A percentile compares a stretch with the other conserved stretches of the same genome.
Evolutionary conservation across 1,140 invertebrate species (phyloP).

Genomic region (Neodiprion lecontei): DNA sequence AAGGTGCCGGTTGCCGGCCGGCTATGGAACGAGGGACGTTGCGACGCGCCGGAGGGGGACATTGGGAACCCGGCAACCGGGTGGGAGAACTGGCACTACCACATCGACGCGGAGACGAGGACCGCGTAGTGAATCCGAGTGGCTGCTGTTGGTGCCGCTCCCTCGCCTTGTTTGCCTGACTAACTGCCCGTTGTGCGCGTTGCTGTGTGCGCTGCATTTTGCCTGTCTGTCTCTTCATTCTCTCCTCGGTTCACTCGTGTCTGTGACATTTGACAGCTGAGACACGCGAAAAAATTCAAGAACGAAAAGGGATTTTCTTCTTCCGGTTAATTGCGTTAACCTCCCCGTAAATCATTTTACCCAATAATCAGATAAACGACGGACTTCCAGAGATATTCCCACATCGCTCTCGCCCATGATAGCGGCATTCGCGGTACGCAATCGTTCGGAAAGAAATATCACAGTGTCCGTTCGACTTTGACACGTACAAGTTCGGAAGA

Average conservation of each 20-base stretch:
- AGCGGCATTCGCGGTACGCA: no score
- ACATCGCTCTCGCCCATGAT: no score
- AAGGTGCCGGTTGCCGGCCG: constrained; percentile 13
- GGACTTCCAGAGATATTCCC: neutral
- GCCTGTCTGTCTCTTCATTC: no score
- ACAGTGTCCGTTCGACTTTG: constrained; percentile 23
- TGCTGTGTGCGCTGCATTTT: neutral
- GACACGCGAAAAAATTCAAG: no score
- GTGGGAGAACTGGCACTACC: constrained; percentile 1
- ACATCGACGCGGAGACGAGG: neutral
- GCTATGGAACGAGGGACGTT: neutral
- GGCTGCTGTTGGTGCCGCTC: no score
- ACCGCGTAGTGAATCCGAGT: neutral
- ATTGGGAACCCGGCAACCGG: neutral
- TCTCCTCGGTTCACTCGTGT: no score
- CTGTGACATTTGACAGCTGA: neutral
- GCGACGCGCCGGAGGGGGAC: no score
- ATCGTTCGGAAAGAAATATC: neutral
- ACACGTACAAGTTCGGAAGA: no score
- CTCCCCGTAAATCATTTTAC: no score
- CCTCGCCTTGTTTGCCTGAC: neutral
- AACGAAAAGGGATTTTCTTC: no score
- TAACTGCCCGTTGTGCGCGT: neutral
- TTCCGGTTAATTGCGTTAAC: no score
- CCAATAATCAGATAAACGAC: neutral